Evolutionary conservation across 2,797 vertebrate species (phyloP).

Genomic region (Enteromius unitaeniatus): DNA sequence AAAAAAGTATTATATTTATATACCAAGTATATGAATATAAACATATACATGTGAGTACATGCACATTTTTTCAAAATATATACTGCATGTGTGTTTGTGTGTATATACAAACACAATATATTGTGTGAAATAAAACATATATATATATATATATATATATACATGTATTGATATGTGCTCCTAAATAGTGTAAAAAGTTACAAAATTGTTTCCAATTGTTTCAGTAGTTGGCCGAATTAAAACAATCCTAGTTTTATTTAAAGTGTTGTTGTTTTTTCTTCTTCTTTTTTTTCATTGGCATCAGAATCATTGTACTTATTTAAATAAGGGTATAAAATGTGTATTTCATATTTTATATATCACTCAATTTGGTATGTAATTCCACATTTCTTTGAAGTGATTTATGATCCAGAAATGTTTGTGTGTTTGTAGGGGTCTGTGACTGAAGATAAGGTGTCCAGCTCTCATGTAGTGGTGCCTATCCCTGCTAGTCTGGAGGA

Average conservation of each 20-base stretch:
- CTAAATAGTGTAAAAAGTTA: too few relatives aligned
- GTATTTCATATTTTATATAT: background rate
- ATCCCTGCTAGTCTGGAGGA: constrained; percentile 92
- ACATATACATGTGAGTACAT: too few relatives aligned
- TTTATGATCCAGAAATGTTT: background rate
- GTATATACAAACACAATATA: too few relatives aligned
- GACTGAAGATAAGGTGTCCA: constrained; percentile 90
- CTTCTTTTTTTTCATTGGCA: background rate
- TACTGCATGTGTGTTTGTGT: too few relatives aligned
- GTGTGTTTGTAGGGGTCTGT: constrained; percentile 85
- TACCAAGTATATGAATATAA: too few relatives aligned
- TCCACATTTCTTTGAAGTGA: background rate
- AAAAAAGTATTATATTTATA: too few relatives aligned
- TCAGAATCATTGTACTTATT: background rate
- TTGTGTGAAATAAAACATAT: too few relatives aligned
- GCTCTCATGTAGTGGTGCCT: constrained; percentile 92
- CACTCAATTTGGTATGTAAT: background rate
- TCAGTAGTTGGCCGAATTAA: background rate
- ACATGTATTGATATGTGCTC: too few relatives aligned
- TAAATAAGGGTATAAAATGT: background rate
- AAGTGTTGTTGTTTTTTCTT: too few relatives aligned
- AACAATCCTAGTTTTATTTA: background rate
- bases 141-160: too few relatives aligned
- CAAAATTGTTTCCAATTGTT: background rate
- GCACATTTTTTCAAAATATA: too few relatives aligned